phyloP scores from a whole-genome alignment of 2,113 vertebrate genomes.

The Parus major region DNA sequence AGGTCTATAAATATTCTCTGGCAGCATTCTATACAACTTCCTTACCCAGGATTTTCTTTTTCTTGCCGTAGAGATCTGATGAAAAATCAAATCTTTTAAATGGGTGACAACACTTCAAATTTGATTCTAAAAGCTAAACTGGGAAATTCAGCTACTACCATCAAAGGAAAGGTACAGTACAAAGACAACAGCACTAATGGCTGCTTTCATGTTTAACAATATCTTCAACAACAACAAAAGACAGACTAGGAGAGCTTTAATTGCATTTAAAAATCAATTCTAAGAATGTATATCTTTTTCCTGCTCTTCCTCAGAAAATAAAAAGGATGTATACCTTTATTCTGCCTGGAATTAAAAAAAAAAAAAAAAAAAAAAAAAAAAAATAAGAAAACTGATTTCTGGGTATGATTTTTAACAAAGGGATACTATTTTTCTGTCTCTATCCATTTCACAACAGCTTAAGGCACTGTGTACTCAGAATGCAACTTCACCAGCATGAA shows the following conservation, averaged over 20 bases:
- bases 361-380: accelerated
- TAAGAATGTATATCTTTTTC: not conserved
- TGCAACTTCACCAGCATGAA: not conserved
- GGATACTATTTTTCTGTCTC: not conserved
- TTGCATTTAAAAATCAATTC: not conserved
- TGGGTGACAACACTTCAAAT: not conserved
- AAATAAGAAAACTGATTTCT: not conserved
- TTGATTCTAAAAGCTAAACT: not conserved
- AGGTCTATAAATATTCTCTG: not conserved
- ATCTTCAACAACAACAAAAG: not conserved
- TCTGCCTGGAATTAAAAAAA: not conserved
- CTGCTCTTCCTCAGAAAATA: not conserved
- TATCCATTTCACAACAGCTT: not conserved
- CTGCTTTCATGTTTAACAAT: not conserved
- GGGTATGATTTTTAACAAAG: not conserved
- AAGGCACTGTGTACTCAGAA: not conserved
- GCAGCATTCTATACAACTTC: not conserved
- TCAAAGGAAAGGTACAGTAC: not conserved
- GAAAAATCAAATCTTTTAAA: not conserved
- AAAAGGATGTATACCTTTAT: not conserved
- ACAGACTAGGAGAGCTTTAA: not conserved
- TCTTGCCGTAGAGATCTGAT: not conserved
- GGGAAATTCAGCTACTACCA: not conserved
- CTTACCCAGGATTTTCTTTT: not conserved
- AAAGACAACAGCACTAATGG: not conserved